These are phyloP conservation scores for Agapornis roseicollis DNA, from an alignment of 2,113 vertebrate genomes.

Conservation along the genomic window DNA sequence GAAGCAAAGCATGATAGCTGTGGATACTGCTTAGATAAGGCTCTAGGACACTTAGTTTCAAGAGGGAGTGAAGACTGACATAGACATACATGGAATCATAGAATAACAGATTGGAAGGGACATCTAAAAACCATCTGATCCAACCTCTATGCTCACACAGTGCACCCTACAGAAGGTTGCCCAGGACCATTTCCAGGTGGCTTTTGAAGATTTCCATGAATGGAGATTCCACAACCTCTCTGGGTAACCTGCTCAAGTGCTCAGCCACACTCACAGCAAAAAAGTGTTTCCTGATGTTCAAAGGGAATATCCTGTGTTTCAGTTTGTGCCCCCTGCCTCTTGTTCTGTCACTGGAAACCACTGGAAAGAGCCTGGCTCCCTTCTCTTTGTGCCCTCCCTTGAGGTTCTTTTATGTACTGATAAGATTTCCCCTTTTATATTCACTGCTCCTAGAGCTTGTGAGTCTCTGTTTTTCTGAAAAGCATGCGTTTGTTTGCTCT, in stretches of 20 bases:
- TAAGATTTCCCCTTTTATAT: neutral
- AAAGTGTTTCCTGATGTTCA: neutral
- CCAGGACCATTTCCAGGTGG: neutral
- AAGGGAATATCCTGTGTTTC: neutral
- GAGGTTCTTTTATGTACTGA: neutral
- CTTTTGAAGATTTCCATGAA: neutral
- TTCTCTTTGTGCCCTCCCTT: neutral
- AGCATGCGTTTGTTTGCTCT: neutral
- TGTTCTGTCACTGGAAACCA: neutral
- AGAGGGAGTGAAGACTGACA: neutral
- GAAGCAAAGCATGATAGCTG: neutral
- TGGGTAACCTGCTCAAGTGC: neutral
- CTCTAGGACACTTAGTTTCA: neutral
- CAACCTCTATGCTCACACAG: accelerated
- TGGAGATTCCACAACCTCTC: neutral
- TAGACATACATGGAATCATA: neutral
- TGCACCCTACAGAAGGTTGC: accelerated
- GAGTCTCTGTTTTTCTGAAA: neutral
- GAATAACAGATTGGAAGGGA: neutral
- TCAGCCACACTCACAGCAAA: neutral
- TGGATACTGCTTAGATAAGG: neutral
- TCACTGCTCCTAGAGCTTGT: neutral
- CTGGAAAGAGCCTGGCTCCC: neutral
- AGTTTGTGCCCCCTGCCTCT: neutral
- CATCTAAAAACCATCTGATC: neutral